Base-by-base conservation (phyloP, 2,113 vertebrate species). In the Peromyscus leucopus region DNA sequence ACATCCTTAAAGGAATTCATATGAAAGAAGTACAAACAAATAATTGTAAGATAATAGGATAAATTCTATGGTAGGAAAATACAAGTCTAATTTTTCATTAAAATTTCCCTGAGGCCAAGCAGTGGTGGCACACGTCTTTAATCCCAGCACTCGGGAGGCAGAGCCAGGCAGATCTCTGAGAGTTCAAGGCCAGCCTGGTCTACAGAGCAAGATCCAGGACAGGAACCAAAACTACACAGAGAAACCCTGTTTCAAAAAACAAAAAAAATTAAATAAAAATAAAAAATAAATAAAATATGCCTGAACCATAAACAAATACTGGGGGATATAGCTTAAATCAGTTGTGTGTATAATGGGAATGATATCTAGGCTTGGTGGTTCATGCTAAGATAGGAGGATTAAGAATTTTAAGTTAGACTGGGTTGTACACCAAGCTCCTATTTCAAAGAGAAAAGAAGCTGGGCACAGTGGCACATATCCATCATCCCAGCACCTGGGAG, bases 41-140 rank as follows among this genome's bases (percentile, higher is more conserved):
- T 46, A 76, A 86, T 39, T 87, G 4, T 51, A 79, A 71, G 57
- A 33, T 16, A 91, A 67, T 1, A 88, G 51, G 24, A 17, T 36
- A 88, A 79, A 65, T 48, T 80, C 74, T 96, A 75, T 39, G 13
- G 55, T 89, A 59, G 42, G 59, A 84, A 92, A 90, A 79, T 59
- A n/a, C 3, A n/a, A 21, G 11, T 51, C n/a, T 78, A 19, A 82
- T 39, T 78, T 79, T 88, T 93, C 31, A 75, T 61, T 15, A 85
- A 86, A 96, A 89, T 85, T 61, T 78, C 61, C 16, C 16, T 80
- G 46, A 79, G 51, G 7, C 51, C 51, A 51, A 9, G 10, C 51
- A 51, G 51, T 51, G 51, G 51, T 51, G 51, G 10, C 51, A 51
- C 51, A 51, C 10, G 8, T 9, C 8, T 51, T 51, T 51, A 51